phyloP scores from a whole-genome alignment of 2,113 vertebrate genomes.

The Oreochromis spilurus region DNA sequence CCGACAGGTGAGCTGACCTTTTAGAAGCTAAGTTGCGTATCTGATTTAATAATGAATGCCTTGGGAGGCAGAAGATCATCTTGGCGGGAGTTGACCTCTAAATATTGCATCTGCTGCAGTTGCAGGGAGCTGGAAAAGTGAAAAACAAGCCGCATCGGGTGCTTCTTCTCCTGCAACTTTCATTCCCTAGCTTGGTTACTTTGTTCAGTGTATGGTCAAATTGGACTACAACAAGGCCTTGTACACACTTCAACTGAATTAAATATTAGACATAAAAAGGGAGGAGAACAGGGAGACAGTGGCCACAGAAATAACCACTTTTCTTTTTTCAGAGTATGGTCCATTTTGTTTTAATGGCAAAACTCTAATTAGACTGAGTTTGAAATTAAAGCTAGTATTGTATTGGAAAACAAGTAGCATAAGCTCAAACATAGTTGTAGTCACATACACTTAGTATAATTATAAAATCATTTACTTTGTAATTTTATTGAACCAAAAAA shows the following conservation, averaged over 20 bases:
- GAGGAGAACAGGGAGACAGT: not conserved
- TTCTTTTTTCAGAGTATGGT: not conserved
- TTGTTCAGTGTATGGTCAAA: not conserved
- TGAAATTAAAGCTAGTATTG: not conserved
- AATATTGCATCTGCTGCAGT: constrained; percentile 49
- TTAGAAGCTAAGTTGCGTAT: constrained; percentile 47
- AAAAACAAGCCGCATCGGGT: not conserved
- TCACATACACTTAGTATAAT: not conserved
- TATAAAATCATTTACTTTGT: constrained; percentile 20
- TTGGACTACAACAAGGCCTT: not conserved
- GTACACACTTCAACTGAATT: not conserved
- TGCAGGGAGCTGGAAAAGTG: not conserved
- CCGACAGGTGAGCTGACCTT: constrained; percentile 62
- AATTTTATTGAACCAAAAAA: constrained; percentile 1
- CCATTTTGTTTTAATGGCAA: not conserved
- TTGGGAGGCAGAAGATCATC: constrained; percentile 11
- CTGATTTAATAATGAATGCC: constrained; percentile 60
- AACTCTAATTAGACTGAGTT: not conserved
- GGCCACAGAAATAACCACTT: not conserved
- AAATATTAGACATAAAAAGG: constrained; percentile 1
- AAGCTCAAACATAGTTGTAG: not conserved
- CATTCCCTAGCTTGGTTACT: not conserved
- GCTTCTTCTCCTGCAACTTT: not conserved
- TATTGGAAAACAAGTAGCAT: not conserved
- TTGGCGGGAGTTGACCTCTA: constrained; percentile 35